These are phyloP conservation scores for Nemapogon koenigi DNA, from an alignment of 2,888 invertebrate species.

Conservation along the genomic window DNA sequence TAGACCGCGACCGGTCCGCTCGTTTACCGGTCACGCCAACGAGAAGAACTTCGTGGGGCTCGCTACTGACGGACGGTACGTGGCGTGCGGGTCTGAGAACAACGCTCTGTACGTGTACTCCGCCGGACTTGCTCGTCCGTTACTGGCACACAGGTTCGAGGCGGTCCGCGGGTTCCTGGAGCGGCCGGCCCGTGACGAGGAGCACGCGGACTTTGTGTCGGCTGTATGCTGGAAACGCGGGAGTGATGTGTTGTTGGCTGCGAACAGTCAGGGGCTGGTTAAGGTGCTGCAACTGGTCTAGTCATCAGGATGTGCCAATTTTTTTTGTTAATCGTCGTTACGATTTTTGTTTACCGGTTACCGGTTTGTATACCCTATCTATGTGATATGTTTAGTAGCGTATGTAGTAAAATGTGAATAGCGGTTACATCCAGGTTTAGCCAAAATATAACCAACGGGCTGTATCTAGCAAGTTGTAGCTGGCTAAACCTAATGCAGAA, in stretches of 20 bases:
- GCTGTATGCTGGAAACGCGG: conserved; percentile 93
- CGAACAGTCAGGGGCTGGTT: conserved; percentile 93
- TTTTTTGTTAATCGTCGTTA: too few relatives aligned
- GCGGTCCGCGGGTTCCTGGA: conserved; percentile 79
- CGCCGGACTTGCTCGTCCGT: conserved; percentile 84
- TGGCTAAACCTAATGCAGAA: too few relatives aligned
- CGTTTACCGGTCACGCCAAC: conserved; percentile 90
- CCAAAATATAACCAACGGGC: neutral
- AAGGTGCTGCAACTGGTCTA: conserved; percentile 83
- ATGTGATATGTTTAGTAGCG: too few relatives aligned
- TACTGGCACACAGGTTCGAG: conserved; percentile 88
- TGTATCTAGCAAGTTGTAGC: neutral
- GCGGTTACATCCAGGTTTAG: neutral
- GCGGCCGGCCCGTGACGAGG: conserved; percentile 82
- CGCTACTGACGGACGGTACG: conserved; percentile 89
- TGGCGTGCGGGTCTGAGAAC: conserved; percentile 95
- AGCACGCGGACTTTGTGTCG: conserved; percentile 91
- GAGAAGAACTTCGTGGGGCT: conserved; percentile 96
- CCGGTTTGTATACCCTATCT: too few relatives aligned
- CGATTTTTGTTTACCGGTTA: too few relatives aligned
- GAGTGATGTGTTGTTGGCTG: conserved; percentile 86
- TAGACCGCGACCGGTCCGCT: conserved; percentile 77
- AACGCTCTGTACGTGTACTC: conserved; percentile 93
- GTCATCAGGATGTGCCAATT: too few relatives aligned
- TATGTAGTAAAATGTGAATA: neutral